phyloP scores from a whole-genome alignment of 2,888 invertebrate genomes.

The Mythimna albipuncta region DNA sequence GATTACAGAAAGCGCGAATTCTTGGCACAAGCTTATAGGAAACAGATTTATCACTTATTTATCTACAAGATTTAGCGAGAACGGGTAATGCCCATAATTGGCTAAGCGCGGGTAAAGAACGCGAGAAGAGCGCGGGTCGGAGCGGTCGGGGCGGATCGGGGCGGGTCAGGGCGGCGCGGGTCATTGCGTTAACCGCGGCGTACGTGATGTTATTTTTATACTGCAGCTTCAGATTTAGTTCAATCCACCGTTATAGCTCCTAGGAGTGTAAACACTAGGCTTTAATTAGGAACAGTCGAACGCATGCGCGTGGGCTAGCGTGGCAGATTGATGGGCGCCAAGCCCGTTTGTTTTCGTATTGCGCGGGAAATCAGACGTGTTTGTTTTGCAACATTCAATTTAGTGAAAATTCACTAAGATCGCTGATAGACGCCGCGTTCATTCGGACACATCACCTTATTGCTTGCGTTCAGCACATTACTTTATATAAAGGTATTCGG shows the following conservation, averaged over 20 bases:
- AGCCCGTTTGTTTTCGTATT: conserved; percentile 65
- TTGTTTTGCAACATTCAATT: conserved; percentile 84
- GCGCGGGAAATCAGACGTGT: conserved; percentile 74
- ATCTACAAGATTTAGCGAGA: conserved; percentile 15
- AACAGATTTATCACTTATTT: conserved; percentile 13
- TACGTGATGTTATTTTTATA: conserved; percentile 84
- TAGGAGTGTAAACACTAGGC: conserved; percentile 83
- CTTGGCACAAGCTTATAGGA: conserved; percentile 36
- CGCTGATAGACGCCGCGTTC: conserved; percentile 82
- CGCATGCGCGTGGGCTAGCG: conserved; percentile 82
- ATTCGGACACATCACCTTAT: conserved; percentile 71
- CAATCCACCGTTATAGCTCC: conserved; percentile 81
- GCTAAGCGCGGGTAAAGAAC: conserved; percentile 57
- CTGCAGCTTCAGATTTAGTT: conserved; percentile 82
- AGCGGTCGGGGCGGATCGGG: not conserved
- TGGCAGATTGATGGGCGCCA: conserved; percentile 80
- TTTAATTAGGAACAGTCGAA: conserved; percentile 84
- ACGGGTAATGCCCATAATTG: conserved; percentile 72
- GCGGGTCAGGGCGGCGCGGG: conserved; percentile 47
- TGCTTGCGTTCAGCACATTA: conserved; percentile 52
- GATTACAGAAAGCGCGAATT: conserved; percentile 30
- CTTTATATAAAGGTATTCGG: conserved; percentile 61
- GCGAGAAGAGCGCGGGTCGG: conserved; percentile 9
- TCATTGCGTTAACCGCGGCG: conserved; percentile 69
- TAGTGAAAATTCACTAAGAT: conserved; percentile 84